phyloP scores from a whole-genome alignment of 2,113 vertebrate genomes.

The Miniopterus natalensis region DNA sequence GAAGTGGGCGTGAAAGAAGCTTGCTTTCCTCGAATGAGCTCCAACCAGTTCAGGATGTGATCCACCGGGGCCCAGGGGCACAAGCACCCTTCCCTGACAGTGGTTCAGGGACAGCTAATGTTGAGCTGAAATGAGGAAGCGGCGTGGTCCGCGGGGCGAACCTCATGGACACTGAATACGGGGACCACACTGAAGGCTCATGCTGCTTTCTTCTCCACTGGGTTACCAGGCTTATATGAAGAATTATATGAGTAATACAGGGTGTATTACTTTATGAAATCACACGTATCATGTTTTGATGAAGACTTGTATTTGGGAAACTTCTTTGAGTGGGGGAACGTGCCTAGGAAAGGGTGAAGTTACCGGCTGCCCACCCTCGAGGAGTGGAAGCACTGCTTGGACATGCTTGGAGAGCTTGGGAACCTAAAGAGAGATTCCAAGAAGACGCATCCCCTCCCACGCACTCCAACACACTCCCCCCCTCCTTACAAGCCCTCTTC shows the following conservation, averaged over 20 bases:
- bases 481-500: neutral
- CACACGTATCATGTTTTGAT: neutral
- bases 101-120: neutral
- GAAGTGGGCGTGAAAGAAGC: neutral
- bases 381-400: neutral
- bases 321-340: neutral
- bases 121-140: neutral
- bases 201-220: neutral
- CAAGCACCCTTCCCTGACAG: neutral
- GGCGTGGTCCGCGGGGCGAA: accelerated
- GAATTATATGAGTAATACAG: neutral
- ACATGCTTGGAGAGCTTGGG: neutral
- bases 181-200: neutral
- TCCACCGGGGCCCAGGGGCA: neutral
- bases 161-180: accelerated
- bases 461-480: neutral
- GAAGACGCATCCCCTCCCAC: neutral
- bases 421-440: neutral
- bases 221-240: neutral
- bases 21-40: neutral
- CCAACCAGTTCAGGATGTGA: neutral
- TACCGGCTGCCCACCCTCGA: neutral
- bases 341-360: neutral
- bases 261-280: neutral
- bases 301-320: neutral